Conservation (phyloP, 2,797 vertebrate species). For the Mus minutoides region DNA sequence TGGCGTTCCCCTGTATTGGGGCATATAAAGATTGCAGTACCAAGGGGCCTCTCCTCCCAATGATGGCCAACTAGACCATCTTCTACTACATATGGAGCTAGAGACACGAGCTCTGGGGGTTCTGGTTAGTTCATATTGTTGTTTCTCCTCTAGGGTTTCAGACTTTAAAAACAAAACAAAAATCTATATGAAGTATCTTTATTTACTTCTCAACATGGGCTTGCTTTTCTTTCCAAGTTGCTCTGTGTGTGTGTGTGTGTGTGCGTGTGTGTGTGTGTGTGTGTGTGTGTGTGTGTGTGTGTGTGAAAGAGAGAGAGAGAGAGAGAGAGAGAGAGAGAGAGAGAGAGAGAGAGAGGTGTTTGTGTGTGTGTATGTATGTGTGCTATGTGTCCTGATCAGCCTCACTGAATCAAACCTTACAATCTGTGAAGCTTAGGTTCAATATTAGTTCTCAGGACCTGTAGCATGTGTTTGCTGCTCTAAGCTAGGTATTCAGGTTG, state of each 20-base stretch:
- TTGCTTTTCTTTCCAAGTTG: slow-evolving; percentile 6
- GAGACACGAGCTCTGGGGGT: too few species aligned
- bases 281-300: not conserved
- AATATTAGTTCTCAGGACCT: not conserved
- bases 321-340: too few species aligned
- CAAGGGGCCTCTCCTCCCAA: too few species aligned
- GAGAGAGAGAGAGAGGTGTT: too few species aligned
- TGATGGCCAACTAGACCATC: too few species aligned
- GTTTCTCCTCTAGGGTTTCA: too few species aligned
- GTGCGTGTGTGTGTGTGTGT: not conserved
- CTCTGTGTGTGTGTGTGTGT: not conserved
- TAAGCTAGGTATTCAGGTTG: not conserved
- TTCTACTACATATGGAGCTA: too few species aligned
- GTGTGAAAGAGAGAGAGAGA: not conserved
- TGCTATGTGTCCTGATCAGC: not conserved
- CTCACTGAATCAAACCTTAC: not conserved
- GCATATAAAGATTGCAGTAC: too few species aligned
- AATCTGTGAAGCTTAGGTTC: not conserved
- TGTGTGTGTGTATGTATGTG: not conserved
- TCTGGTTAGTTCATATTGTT: too few species aligned
- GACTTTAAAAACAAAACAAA: not conserved
- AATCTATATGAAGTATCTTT: not conserved
- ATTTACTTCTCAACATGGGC: slow-evolving; percentile 1
- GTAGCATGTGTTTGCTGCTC: not conserved
- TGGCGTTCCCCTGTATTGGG: too few species aligned